Base-by-base conservation (phyloP, 2,113 vertebrate genomes). In the Xenopus laevis region DNA sequence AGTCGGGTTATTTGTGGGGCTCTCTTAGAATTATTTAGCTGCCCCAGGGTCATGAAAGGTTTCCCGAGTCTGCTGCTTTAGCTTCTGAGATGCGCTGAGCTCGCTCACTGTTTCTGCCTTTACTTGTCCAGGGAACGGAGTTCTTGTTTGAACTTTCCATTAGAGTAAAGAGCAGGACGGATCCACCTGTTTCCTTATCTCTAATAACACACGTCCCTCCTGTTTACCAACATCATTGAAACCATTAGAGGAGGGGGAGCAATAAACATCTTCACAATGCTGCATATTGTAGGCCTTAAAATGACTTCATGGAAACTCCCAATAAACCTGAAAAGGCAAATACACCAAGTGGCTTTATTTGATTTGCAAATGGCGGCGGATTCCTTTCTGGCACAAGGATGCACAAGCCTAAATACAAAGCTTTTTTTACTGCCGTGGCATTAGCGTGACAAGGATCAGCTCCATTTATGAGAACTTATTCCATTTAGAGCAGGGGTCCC, bases 161-260 rank as follows among this genome's bases (percentile, higher is more conserved):
- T 40, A 78, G 45, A 75, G 78, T 71, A 83, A 84, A 90, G 79
- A 75, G 81, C 81, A 86, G 87, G 86, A 85, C 81, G 80, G 84
- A 81, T 80, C 81, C 83, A 91, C 88, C 87, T 92, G 89, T 85
- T 68, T 55, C 46, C 76, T 76, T 82, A 60, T 84, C 84, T 87
- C 81, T 80, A 63, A 0, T 75, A 71, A 84, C 80, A 84, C 78
- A 71, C 63, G 66, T 81, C 78, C 81, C 73, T 79, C 78, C 67
- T 89, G 77, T 90, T 88, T 90, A 85, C 85, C 83, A 87, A 87
- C 78, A 86, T 79, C 78, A 87, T 80, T 82, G 82, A 47, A 70
- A 74, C 82, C 83, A 79, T 80, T 78, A 81, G 86, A 55, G 53
- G 16, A 27, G 23, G 53, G 53, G 16, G 7, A 55, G 15, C 18